Conservation (phyloP, 2,113 vertebrate species). For the Fregetta grallaria region DNA sequence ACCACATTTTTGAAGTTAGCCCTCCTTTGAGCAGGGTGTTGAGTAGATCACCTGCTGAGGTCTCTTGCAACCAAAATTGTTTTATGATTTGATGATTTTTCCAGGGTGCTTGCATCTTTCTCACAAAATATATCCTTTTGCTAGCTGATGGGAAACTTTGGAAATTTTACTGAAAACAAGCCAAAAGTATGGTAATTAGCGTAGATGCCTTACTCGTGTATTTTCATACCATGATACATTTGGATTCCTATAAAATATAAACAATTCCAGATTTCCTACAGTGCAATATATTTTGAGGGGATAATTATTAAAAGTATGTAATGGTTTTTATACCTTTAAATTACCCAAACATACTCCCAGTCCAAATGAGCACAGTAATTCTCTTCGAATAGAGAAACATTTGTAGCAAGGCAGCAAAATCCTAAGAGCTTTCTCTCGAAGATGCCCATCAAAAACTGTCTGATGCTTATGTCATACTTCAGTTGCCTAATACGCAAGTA, state of each 20-base stretch:
- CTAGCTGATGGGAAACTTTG: background rate
- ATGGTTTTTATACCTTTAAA: background rate
- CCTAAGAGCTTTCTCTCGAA: background rate
- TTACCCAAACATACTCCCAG: background rate
- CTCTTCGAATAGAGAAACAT: background rate
- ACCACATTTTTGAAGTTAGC: background rate
- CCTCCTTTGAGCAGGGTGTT: background rate
- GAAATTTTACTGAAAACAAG: background rate
- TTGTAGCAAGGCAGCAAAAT: background rate
- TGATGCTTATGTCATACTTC: background rate
- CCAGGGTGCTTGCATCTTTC: background rate
- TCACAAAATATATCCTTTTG: background rate
- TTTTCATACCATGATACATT: background rate
- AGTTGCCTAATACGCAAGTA: background rate
- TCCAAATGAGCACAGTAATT: background rate
- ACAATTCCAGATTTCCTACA: background rate
- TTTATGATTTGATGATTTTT: background rate
- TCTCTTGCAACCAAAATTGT: background rate
- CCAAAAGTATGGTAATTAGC: background rate
- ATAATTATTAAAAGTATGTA: background rate
- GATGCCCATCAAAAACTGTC: background rate
- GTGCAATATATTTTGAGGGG: rapidly evolving
- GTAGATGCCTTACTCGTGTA: background rate
- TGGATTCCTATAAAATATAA: background rate
- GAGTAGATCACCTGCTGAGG: background rate